Evolutionary conservation across 2,888 invertebrate genomes (phyloP), one percentile per base, ranked within the genome.

Genomic region (Theristus sp.): DNA sequence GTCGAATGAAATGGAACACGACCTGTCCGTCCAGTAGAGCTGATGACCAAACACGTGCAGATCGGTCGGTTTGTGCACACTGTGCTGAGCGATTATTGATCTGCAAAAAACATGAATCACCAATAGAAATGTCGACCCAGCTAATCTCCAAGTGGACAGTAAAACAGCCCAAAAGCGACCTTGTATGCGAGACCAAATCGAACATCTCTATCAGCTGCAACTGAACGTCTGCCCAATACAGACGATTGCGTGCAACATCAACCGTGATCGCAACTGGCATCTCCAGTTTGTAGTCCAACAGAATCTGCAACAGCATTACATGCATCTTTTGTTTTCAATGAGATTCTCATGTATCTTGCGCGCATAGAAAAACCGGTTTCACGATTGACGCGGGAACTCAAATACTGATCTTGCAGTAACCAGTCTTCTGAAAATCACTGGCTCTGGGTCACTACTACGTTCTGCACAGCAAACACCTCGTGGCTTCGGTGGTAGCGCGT

Each of bases 211-310:
- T 68, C 47, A 66, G n/a, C 28, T 62, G 57, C 27, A 54, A 54
- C 1, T 64, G 65, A 38, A 61, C 53, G 55, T 68, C 68, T 22
- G 62, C 66, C 46, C 64, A 66, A 60, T 67, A 67, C 46, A 68
- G 52, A 20, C 67, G 65, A 25, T 66, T 60, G 20, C 62, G 61
- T 57, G 66, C 62, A 26, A 62, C 59, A 60, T 68, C 68, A 25
- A 67, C 62, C 22, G 67, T 64, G 1, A 68, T 60, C 13, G 63
- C 65, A 17, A 59, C 58, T 1, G 68, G 68, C 47, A 54, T 24
- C 1, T 57, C 64, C 49, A 68, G 53, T 61, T 67, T 67, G 57
- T 59, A 61, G 30, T 68, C 65, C 24, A 66, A 53, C 46, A 67
- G 56, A 24, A 38, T 38, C 54, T 27, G 13, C 22, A 26, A 13